Evolutionary conservation across 2,797 vertebrate genomes (phyloP).

Genomic region (Acanthiza pusilla): DNA sequence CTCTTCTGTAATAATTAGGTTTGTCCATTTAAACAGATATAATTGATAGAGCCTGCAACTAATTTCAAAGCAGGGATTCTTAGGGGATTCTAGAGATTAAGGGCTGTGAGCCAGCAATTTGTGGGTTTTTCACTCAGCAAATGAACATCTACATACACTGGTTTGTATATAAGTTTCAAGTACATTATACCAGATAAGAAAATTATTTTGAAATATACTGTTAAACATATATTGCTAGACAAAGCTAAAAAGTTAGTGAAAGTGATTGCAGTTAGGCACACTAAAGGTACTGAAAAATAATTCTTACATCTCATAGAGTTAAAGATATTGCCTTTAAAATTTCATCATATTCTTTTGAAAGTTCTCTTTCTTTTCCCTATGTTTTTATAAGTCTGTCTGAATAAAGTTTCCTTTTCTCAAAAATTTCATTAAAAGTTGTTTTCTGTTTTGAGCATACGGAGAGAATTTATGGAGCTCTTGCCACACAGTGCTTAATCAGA

Average conservation of each 20-base stretch:
- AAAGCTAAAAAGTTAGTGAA: constrained; percentile 1
- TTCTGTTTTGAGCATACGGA: background rate
- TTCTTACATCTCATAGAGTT: background rate
- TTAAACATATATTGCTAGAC: background rate
- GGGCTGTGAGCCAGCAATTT: constrained; percentile 54
- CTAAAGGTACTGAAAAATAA: background rate
- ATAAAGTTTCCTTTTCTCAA: background rate
- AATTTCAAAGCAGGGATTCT: constrained; percentile 69
- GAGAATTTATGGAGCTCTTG: background rate
- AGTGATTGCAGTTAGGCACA: background rate
- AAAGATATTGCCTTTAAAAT: background rate
- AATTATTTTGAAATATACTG: constrained; percentile 41
- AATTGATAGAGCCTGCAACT: constrained; percentile 75
- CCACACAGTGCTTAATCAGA: background rate
- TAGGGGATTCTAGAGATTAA: constrained; percentile 66
- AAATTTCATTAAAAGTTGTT: background rate
- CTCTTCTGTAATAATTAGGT: constrained; percentile 77
- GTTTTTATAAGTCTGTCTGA: background rate
- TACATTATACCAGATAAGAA: background rate
- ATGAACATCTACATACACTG: background rate
- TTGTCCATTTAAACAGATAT: constrained; percentile 73
- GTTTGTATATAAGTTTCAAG: constrained; percentile 11
- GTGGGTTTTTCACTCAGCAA: constrained; percentile 4
- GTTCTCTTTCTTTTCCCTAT: background rate
- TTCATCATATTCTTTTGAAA: background rate